A percentile compares a stretch with the other conserved stretches of the same genome.
Conservation (phyloP, 2,113 vertebrate species). For the Actenoides hombroni region DNA sequence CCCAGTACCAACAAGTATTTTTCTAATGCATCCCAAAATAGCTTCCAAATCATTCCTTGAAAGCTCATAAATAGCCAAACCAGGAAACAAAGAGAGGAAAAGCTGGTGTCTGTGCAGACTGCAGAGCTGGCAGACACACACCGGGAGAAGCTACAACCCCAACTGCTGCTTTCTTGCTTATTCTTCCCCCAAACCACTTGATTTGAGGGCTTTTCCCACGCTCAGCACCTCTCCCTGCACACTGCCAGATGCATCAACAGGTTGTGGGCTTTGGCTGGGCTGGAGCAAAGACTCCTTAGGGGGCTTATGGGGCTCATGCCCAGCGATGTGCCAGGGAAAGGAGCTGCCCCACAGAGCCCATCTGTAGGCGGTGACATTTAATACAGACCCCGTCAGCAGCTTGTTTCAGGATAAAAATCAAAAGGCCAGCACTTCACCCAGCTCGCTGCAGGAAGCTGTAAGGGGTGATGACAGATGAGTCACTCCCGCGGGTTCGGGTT, state of each 20-base stretch:
- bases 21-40: not conserved
- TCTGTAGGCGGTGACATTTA: not conserved
- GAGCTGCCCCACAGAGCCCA: rapidly evolving
- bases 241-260: rapidly evolving
- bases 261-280: rapidly evolving
- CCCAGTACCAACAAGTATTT: not conserved
- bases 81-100: not conserved
- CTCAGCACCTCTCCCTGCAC: not conserved
- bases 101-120: not conserved
- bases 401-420: not conserved
- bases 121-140: rapidly evolving
- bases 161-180: not conserved
- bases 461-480: not conserved
- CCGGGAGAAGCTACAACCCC: not conserved
- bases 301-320: rapidly evolving
- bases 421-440: not conserved
- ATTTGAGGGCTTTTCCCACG: rapidly evolving
- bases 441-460: not conserved
- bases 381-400: not conserved
- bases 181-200: rapidly evolving
- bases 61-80: not conserved
- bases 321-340: not conserved
- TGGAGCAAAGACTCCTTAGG: rapidly evolving
- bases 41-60: not conserved
- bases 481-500: not conserved